Conservation (phyloP, 2,888 invertebrate genomes). For the Octonoba sinensis region DNA sequence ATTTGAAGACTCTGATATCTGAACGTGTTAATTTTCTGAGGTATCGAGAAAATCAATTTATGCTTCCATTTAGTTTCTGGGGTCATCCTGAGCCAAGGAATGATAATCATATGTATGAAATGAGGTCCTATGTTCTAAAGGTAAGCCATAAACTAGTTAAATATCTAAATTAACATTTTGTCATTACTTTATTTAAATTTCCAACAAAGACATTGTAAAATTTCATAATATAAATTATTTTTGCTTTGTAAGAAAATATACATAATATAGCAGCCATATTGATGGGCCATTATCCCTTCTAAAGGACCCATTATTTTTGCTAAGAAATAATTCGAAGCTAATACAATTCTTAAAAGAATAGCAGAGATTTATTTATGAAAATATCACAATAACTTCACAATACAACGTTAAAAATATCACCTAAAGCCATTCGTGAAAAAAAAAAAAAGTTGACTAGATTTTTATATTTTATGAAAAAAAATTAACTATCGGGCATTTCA, state of each 20-base stretch:
- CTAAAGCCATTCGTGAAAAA: too few relatives aligned
- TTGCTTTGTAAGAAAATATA: not conserved
- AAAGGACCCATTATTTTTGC: too few relatives aligned
- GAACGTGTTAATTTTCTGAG: conserved; percentile 72
- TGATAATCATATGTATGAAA: conserved; percentile 90
- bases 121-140: conserved; percentile 89
- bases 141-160: conserved; percentile 66
- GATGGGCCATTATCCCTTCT: too few relatives aligned
- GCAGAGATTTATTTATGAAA: too few relatives aligned
- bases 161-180: not conserved
- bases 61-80: conserved; percentile 98
- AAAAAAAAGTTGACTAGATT: too few relatives aligned
- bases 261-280: too few relatives aligned
- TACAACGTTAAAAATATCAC: too few relatives aligned
- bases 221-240: not conserved
- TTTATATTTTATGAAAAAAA: too few relatives aligned
- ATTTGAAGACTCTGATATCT: conserved; percentile 69
- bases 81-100: conserved; percentile 81
- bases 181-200: not conserved
- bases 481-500: too few relatives aligned
- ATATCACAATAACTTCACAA: too few relatives aligned
- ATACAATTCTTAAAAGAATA: too few relatives aligned
- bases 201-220: not conserved
- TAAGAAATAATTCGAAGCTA: too few relatives aligned
- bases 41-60: conserved; percentile 90